Percentiles rank a stretch among this genome's conserved stretches.
These are phyloP conservation scores for Pomacea maculata DNA, from an alignment of 1,140 invertebrate species.

Conservation along the genomic window DNA sequence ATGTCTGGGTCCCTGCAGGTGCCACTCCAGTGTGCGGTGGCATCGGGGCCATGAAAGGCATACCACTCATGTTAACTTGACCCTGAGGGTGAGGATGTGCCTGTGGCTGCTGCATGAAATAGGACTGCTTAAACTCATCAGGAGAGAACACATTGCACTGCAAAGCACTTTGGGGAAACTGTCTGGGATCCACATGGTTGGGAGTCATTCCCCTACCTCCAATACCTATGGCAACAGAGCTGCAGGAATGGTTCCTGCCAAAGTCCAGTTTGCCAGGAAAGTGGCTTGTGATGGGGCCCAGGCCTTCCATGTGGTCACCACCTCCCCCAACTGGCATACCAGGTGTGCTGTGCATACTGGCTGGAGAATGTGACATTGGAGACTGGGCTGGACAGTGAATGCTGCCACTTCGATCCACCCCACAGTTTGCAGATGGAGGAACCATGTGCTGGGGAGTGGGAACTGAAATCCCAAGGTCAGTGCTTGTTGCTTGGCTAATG, in stretches of 20 bases:
- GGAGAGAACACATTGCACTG: constrained; percentile 15
- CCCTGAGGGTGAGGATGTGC: neutral
- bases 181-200: constrained; percentile 2
- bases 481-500: neutral
- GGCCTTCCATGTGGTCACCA: constrained; percentile 26
- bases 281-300: constrained; percentile 31
- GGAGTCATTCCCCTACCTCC: neutral
- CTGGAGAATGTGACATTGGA: constrained; percentile 13
- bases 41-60: constrained; percentile 1
- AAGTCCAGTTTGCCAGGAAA: constrained; percentile 34
- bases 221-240: neutral
- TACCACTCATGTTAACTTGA: neutral
- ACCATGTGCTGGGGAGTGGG: neutral
- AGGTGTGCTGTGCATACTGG: constrained; percentile 20
- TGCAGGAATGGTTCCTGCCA: constrained; percentile 14
- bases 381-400: constrained; percentile 4
- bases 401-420: neutral
- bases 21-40: too few relatives aligned
- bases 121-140: constrained; percentile 20
- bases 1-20: neutral
- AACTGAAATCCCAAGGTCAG: neutral
- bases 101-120: constrained; percentile 18
- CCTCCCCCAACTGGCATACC: constrained; percentile 1
- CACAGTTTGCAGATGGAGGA: neutral
- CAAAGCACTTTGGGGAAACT: neutral